Evolutionary conservation across 2,888 invertebrate genomes (phyloP).

Genomic region (Mesorhabditis belari): DNA sequence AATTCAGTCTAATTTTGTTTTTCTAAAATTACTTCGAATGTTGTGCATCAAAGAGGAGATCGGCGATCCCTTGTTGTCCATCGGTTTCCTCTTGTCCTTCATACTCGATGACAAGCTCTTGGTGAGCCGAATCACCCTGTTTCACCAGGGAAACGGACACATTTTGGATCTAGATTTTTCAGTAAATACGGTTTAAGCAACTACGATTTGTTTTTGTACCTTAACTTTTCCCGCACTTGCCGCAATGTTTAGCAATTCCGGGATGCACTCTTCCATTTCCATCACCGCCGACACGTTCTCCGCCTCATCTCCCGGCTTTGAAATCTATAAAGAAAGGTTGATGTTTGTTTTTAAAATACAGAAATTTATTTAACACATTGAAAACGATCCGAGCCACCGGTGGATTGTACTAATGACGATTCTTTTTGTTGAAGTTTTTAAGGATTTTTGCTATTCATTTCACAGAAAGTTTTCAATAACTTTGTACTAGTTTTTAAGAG

Average conservation of each 20-base stretch:
- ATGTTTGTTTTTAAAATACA: too few species aligned
- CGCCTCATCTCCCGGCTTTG: neutral
- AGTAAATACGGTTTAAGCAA: neutral
- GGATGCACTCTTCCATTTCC: conserved; percentile 31
- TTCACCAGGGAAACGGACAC: conserved; percentile 33
- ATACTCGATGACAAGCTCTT: conserved; percentile 37
- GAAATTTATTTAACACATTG: too few species aligned
- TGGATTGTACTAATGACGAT: too few species aligned
- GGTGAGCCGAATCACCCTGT: conserved; percentile 32
- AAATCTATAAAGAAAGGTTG: too few species aligned
- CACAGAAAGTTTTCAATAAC: too few species aligned
- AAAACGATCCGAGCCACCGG: too few species aligned
- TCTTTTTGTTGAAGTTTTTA: too few species aligned
- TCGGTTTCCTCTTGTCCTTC: conserved; percentile 27
- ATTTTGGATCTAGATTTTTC: conserved; percentile 19
- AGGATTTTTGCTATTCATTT: too few species aligned
- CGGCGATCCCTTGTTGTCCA: neutral
- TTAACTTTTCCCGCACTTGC: conserved; percentile 38
- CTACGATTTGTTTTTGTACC: conserved; percentile 2
- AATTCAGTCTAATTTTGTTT: neutral
- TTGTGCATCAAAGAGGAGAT: neutral
- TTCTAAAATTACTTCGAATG: neutral
- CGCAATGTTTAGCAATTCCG: conserved; percentile 32
- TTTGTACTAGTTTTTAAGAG: too few species aligned
- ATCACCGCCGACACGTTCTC: conserved; percentile 27